These are phyloP conservation scores for Semaprochilodus insignis DNA, from an alignment of 2,797 vertebrate genomes.

Conservation along the genomic window DNA sequence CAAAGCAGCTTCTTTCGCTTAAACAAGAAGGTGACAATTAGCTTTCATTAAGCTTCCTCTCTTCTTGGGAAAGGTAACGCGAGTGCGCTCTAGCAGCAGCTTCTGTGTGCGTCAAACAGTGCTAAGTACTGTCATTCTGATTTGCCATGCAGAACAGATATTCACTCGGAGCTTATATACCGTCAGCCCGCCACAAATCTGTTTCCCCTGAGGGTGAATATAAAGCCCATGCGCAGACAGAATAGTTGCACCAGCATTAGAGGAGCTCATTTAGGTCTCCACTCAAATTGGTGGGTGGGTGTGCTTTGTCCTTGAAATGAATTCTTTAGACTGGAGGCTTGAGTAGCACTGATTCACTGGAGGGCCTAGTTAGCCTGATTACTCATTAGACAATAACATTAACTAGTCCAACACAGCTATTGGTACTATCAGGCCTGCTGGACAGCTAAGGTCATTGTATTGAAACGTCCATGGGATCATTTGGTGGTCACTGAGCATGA, in stretches of 20 bases:
- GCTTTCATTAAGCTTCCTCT: background rate
- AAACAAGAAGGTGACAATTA: background rate
- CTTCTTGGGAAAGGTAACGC: background rate
- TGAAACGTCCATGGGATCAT: no score
- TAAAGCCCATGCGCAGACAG: background rate
- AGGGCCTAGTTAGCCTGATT: background rate
- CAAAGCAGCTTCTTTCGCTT: background rate
- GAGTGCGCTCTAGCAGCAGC: background rate
- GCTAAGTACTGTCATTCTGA: background rate
- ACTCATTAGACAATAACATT: background rate
- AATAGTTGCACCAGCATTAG: background rate
- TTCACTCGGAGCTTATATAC: conserved; percentile 2
- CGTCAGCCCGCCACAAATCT: background rate
- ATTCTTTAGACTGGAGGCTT: background rate
- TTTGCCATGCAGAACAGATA: background rate
- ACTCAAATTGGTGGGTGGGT: background rate
- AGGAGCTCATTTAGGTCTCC: background rate
- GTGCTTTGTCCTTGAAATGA: background rate
- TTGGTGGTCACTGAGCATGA: background rate
- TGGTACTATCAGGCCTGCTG: background rate
- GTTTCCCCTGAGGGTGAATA: conserved; percentile 1
- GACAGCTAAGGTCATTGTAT: background rate
- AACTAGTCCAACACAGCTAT: background rate
- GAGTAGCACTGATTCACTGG: background rate
- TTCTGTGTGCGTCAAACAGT: background rate